Percentiles rank a stretch among this genome's conserved stretches.
Evolutionary conservation across 2,888 invertebrate genomes (phyloP).

Genomic region (Chloromyia formosa): DNA sequence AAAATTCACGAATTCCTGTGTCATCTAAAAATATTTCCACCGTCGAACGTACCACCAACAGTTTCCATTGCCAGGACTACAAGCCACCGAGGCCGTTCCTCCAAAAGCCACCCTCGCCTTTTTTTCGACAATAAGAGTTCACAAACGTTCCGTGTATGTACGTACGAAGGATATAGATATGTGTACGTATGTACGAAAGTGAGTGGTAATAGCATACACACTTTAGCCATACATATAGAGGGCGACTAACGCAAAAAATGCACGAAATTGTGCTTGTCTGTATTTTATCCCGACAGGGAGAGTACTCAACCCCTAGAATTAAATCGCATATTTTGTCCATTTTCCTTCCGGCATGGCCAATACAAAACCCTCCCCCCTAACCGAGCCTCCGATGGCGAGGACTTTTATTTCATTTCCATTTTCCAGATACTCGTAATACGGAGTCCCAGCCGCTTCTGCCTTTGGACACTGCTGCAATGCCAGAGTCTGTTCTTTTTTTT

Average conservation of each 20-base stretch:
- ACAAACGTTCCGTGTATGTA: background rate
- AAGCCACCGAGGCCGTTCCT: constrained; percentile 9
- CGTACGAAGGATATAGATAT: background rate
- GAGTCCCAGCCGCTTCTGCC: constrained; percentile 6
- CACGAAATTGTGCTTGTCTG: constrained; percentile 13
- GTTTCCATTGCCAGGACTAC: constrained; percentile 21
- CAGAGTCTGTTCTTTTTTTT: constrained; percentile 6
- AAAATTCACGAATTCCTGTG: constrained; percentile 49
- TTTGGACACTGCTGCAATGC: constrained; percentile 1
- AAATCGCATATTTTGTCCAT: constrained; percentile 41
- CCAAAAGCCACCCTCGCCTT: constrained; percentile 27
- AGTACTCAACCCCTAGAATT: constrained; percentile 35
- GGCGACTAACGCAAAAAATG: constrained; percentile 31
- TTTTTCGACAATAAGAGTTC: background rate
- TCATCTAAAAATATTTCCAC: constrained; percentile 49
- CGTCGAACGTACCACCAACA: constrained; percentile 42
- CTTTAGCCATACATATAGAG: constrained; percentile 11
- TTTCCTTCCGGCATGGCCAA: constrained; percentile 24
- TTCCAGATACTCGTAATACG: background rate
- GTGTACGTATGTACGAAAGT: constrained; percentile 29
- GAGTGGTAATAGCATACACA: constrained; percentile 42
- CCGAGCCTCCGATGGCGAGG: background rate
- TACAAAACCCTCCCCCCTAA: constrained; percentile 1
- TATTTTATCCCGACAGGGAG: constrained; percentile 32
- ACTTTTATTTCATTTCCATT: constrained; percentile 35